Percentiles rank a stretch among this genome's conserved stretches.
phyloP scores from a whole-genome alignment of 2,797 vertebrate species.

The Chelon auratus region DNA sequence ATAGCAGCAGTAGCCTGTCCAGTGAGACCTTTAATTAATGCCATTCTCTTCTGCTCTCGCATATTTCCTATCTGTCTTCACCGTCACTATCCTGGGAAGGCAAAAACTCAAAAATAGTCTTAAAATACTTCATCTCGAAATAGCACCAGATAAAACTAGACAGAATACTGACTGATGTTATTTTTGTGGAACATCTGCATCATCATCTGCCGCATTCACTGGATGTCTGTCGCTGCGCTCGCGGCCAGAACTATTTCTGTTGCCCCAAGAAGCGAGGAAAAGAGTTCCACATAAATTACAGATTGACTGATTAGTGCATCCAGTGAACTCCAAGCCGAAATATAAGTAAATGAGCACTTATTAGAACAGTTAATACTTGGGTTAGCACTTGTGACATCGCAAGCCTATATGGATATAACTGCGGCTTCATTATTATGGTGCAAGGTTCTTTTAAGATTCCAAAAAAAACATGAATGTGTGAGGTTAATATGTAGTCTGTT shows the following conservation, averaged over 20 bases:
- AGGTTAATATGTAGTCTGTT: slow-evolving; percentile 26
- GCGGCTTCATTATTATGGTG: neutral
- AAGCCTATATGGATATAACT: neutral
- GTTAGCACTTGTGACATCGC: too few relatives aligned
- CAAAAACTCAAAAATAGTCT: neutral
- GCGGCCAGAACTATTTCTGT: neutral
- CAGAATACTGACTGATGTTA: slow-evolving; percentile 13
- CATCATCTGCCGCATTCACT: neutral
- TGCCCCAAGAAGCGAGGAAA: neutral
- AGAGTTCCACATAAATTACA: neutral
- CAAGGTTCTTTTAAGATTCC: neutral
- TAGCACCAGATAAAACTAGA: slow-evolving; percentile 6
- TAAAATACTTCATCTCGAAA: neutral
- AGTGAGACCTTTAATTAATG: neutral
- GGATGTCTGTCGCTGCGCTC: neutral
- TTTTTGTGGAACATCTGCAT: neutral
- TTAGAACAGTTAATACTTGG: too few relatives aligned
- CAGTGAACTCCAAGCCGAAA: too few relatives aligned
- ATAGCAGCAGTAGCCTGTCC: neutral
- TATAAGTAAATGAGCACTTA: too few relatives aligned
- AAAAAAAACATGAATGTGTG: neutral
- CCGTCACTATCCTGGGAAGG: neutral
- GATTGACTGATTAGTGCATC: too few relatives aligned
- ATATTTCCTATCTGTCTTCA: neutral
- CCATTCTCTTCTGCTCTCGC: neutral